Evolutionary conservation across 1,140 invertebrate genomes (phyloP), one percentile per base, ranked within the genome.

Genomic region (Luehdorfia chinensis): DNA sequence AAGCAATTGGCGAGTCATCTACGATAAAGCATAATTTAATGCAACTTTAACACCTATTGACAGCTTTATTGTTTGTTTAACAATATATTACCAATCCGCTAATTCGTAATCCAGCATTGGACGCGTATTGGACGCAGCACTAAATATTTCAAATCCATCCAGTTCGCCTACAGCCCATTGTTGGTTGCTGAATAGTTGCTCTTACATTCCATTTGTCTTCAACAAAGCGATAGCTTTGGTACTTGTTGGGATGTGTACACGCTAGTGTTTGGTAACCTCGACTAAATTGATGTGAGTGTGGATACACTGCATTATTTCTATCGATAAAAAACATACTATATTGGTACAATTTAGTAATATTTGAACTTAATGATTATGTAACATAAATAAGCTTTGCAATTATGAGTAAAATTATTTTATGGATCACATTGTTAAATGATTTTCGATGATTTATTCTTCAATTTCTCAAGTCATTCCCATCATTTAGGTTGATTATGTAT

Each of bases 121-220:
- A 33, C 30, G 41, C 55, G 50, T 55, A 33, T 33, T 33, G 36
- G 21, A 41, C 37, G 37, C 37, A 21, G 37, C 37, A 41, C 21
- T 41, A 41, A 41, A 41, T 27, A 41, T 41, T 41, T 41, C 37
- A 41, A 41, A 41, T 41, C 21, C 44, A 57, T 55, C 73, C 61
- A 60, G 70, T 70, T 74, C 73, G 73, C 73, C 73, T 74, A 76
- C 73, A 60, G 44, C 4, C 59, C 56, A 74, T 74, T 76, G 73
- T 74, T 68, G 41, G 37, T 27, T 43, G 45, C 13, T 47, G 31
- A 32, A 21, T 33, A 39, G 37, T 47, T 34, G 37, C 45, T 25
- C 37, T 46, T 30, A 31, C 50, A 54, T 55, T 53, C 56, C 62
- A 54, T 69, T 59, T 64, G 55, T 64, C 49, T 41, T 41, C 34